Conservation (phyloP, 2,888 invertebrate species). For the Willowsia nigromaculata region DNA sequence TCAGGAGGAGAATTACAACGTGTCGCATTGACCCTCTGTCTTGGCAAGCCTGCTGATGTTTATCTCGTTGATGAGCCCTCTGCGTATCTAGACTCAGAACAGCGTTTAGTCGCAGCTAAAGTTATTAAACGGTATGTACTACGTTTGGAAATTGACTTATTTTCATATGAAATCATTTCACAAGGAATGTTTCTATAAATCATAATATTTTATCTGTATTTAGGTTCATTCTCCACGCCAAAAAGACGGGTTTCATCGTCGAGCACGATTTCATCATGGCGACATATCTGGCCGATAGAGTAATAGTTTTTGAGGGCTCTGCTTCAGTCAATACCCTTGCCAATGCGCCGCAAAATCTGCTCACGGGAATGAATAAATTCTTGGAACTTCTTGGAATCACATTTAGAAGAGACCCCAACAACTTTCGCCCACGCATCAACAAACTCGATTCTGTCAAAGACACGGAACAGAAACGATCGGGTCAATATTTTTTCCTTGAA, state of each 20-base stretch:
- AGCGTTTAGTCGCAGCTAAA: slow-evolving; percentile 99
- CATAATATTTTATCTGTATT: slow-evolving; percentile 80
- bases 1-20: slow-evolving; percentile 99
- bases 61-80: slow-evolving; percentile 99
- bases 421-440: slow-evolving; percentile 98
- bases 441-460: slow-evolving; percentile 99
- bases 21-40: slow-evolving; percentile 96
- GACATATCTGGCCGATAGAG: slow-evolving; percentile 98
- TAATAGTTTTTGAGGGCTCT: slow-evolving; percentile 97
- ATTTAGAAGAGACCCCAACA: slow-evolving; percentile 98
- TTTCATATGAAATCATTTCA: no score
- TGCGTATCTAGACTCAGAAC: slow-evolving; percentile 99
- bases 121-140: slow-evolving; percentile 94
- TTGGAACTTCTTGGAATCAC: slow-evolving; percentile 97
- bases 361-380: slow-evolving; percentile 99
- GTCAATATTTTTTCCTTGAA: slow-evolving; percentile 99
- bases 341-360: slow-evolving; percentile 93
- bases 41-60: slow-evolving; percentile 99
- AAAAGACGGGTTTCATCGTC: slow-evolving; percentile 99
- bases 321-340: slow-evolving; percentile 95
- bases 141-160: not conserved
- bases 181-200: not conserved
- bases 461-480: slow-evolving; percentile 96
- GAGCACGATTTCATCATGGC: slow-evolving; percentile 99
- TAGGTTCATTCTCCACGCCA: slow-evolving; percentile 97